Evolutionary conservation across 1,140 invertebrate genomes (phyloP).

Genomic region (Heterodera carotae): DNA sequence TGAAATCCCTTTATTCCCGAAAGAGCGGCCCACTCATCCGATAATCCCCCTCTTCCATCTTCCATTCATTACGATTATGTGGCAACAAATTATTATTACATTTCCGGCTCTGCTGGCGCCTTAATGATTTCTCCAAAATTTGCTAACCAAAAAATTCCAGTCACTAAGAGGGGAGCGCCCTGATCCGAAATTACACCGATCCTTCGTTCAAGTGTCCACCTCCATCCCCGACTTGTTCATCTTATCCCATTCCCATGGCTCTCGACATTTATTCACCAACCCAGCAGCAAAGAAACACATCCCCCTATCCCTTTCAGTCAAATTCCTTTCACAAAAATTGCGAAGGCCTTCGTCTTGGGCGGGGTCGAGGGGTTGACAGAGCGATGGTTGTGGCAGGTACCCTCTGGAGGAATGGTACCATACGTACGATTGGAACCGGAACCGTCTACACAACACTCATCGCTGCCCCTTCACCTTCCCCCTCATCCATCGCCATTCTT

Average conservation of each 20-base stretch:
- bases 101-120: too few species aligned
- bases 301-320: not conserved
- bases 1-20: not conserved
- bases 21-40: not conserved
- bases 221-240: not conserved
- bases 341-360: not conserved
- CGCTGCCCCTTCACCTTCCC: not conserved
- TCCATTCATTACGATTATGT: too few species aligned
- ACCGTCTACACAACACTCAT: not conserved
- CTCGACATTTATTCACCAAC: not conserved
- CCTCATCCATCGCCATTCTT: not conserved
- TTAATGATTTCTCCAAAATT: too few species aligned
- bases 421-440: not conserved
- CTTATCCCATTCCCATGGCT: not conserved
- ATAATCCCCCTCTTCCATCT: too few species aligned
- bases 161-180: too few species aligned
- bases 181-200: not conserved
- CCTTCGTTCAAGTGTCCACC: not conserved
- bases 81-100: too few species aligned
- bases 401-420: not conserved
- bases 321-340: constrained; percentile 4
- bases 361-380: not conserved
- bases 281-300: not conserved
- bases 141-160: too few species aligned
- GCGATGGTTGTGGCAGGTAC: not conserved